Evolutionary conservation across 1,140 invertebrate genomes (phyloP), one percentile per base, ranked within the genome.

Genomic region (Eumaeus atala): DNA sequence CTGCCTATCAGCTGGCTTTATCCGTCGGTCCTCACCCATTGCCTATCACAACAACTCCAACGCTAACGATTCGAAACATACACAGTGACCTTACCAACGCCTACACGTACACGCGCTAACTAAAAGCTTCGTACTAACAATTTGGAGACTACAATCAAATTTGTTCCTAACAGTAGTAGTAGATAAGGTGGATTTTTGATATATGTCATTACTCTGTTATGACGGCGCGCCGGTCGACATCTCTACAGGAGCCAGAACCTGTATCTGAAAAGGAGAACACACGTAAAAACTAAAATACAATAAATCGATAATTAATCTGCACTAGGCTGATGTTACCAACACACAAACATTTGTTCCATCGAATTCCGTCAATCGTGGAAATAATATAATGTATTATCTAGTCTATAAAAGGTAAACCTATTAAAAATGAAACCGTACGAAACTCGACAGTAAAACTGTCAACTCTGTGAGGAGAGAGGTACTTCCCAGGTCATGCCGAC

Each of bases 41-140:
- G 9, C 42, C 28, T 17, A 35, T 28, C 33, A 42, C 33, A 44
- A 51, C 50, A 51, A 16, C 14, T 62, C 50, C 57, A 62, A 48
- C 56, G 56, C 56, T 58, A 47, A 54, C 58, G 54, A 28, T 49
- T 38, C 55, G 33, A 33, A 28, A 28, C 21, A 28, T 28, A 28
- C 21, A 48, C 48, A 38, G n/a, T 48, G 11, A n/a, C 12, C 18
- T 42, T 56, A 61, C 64, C 51, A 44, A 44, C 17, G 14, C 51
- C 71, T 70, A 71, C 40, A 62, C 68, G 65, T 51, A 57, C 62
- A 76, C 69, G 70, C 71, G 67, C 64, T 67, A 84, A 84, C 72
- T 86, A 83, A 86, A 83, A 86, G 79, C 83, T 77, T 75, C 72
- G 83, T 75, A 71, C 76, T 70, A 64, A 66, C 70, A 71, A 74